A percentile compares a stretch with the other conserved stretches of the same genome.
Evolutionary conservation across 2,113 vertebrate species (phyloP).

Genomic region (Microcebus murinus): DNA sequence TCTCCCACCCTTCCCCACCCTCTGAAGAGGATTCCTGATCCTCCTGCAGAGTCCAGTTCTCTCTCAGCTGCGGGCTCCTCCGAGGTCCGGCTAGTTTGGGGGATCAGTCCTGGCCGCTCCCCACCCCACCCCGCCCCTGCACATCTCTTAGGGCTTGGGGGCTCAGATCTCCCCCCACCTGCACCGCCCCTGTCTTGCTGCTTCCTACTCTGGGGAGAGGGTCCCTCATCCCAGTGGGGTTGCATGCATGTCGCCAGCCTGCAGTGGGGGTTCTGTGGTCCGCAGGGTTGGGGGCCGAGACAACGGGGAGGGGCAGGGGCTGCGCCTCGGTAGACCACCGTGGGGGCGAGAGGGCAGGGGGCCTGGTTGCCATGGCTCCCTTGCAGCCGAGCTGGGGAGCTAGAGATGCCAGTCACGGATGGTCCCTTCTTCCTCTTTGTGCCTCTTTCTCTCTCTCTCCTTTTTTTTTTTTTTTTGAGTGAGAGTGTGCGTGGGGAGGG

Average conservation of each 20-base stretch:
- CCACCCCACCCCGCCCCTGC: background rate
- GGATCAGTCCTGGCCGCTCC: background rate
- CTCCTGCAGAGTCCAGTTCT: background rate
- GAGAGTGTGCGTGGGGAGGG: constrained; percentile 52
- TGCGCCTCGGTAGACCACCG: background rate
- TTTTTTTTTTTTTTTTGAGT: background rate
- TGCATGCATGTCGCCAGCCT: background rate
- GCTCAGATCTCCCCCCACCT: background rate
- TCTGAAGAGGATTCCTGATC: background rate
- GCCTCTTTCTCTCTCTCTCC: background rate
- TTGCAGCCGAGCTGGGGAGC: constrained; percentile 77
- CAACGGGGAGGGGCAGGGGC: background rate
- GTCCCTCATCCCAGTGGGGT: background rate
- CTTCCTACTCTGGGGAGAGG: background rate
- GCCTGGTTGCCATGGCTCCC: constrained; percentile 85
- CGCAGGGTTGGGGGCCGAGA: background rate
- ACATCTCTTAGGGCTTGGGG: background rate
- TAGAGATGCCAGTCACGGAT: constrained; percentile 84
- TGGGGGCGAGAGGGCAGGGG: constrained; percentile 54
- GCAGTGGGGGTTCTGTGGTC: background rate
- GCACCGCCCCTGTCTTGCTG: background rate
- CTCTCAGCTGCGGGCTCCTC: background rate
- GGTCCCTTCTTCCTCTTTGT: constrained; percentile 76
- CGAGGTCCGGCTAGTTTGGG: background rate
- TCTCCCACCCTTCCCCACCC: background rate